These are phyloP conservation scores for Nomada fucata DNA, from an alignment of 2,888 invertebrate genomes.

Conservation along the genomic window DNA sequence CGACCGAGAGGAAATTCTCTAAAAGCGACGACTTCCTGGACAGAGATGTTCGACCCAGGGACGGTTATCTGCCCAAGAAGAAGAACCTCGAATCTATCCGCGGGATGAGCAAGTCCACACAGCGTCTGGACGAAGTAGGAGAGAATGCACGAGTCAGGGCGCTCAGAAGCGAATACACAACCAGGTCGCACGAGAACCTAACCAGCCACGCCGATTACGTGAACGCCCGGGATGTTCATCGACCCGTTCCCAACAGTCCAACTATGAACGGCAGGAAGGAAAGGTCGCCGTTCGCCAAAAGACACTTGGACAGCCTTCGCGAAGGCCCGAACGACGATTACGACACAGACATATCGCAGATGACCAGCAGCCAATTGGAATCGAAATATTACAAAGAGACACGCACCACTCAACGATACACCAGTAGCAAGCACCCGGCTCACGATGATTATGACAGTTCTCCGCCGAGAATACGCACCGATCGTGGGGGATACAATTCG, in stretches of 20 bases:
- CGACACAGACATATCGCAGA: slow-evolving; percentile 82
- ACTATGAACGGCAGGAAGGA: slow-evolving; percentile 71
- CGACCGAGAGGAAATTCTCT: slow-evolving; percentile 77
- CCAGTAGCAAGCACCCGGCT: slow-evolving; percentile 71
- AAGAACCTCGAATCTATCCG: slow-evolving; percentile 78
- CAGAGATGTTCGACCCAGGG: slow-evolving; percentile 69
- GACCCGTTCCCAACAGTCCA: slow-evolving; percentile 60
- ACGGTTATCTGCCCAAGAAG: slow-evolving; percentile 76
- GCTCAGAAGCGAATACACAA: slow-evolving; percentile 77
- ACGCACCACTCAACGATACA: slow-evolving; percentile 77
- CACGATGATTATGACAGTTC: slow-evolving; percentile 82
- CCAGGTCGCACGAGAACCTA: slow-evolving; percentile 81
- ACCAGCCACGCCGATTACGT: slow-evolving; percentile 77
- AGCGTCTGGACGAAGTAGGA: slow-evolving; percentile 79
- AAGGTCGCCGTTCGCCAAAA: slow-evolving; percentile 71
- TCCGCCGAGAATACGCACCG: slow-evolving; percentile 76
- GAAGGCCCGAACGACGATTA: slow-evolving; percentile 81
- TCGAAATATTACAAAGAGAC: slow-evolving; percentile 80
- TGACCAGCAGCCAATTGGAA: slow-evolving; percentile 81
- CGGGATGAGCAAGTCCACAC: slow-evolving; percentile 81
- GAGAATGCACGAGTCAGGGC: slow-evolving; percentile 75
- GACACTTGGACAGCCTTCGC: slow-evolving; percentile 75
- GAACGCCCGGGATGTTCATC: slow-evolving; percentile 80
- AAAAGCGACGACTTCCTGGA: slow-evolving; percentile 80
- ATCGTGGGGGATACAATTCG: slow-evolving; percentile 77